Base-by-base conservation (phyloP, 1,140 invertebrate genomes). In the Leptopilina boulardi region DNA sequence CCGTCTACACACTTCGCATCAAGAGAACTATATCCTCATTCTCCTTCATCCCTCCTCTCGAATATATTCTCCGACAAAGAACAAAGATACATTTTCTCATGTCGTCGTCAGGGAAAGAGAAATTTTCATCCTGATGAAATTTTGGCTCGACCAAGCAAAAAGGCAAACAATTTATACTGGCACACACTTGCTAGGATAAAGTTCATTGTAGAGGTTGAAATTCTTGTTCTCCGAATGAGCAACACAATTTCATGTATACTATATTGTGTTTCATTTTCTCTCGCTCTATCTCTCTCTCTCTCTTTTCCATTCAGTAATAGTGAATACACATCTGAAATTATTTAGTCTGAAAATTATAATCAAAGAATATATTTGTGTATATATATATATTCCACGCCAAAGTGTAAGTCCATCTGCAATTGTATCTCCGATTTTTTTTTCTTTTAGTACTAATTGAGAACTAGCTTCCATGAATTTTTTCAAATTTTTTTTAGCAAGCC, bases 141-240 rank as follows among this genome's bases (percentile, higher is more conserved):
- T 83, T 77, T 70, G 76, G 41, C 15, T 30, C 56, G 77, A 56
- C 30, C 38, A 44, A 73, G 73, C 51, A 73, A 79, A 54, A 75
- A 80, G 76, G 73, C 79, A 18, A 51, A 51, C 59, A 56, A 44
- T 81, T 8, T 59, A 77, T 70, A 73, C 56, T 56, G 76, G 72
- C 42, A 47, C n/a, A n/a, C n/a, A n/a, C n/a, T 78, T 38, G 34
- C 34, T 38, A 38, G 56, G 78, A 82, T 80, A 74, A 82, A 83
- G 56, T 71, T 84, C 81, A 80, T 83, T 78, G 81, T 79, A 73
- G 80, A 82, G 72, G 80, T 38, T 78, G 78, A 76, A 77, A 54
- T 76, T 59, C 70, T 44, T 73, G 44, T 74, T 47, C n/a, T 23
- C n/a, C 18, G 15, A 13, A 26, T 15, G n/a, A n/a, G 26, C 73